Conservation (phyloP, 1,140 invertebrate genomes). For the Drosophila carrolli region DNA sequence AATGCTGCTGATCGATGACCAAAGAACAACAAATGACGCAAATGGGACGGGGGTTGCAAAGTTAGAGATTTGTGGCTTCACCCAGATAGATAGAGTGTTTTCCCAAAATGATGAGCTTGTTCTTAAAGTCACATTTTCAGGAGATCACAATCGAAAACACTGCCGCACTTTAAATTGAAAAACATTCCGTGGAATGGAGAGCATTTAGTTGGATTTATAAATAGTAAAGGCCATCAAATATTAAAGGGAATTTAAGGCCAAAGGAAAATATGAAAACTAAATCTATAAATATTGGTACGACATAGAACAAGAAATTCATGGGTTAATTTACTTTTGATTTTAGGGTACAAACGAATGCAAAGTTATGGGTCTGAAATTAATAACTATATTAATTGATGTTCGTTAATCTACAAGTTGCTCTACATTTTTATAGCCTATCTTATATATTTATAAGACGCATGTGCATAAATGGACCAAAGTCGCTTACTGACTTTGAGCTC, state of each 20-base stretch:
- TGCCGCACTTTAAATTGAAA: neutral
- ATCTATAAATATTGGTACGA: too few species aligned
- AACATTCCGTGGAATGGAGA: neutral
- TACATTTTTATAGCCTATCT: neutral
- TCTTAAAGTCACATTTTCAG: neutral
- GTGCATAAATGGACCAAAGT: slow-evolving; percentile 11
- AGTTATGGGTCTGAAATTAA: too few species aligned
- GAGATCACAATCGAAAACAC: slow-evolving; percentile 4
- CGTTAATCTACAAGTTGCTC: neutral
- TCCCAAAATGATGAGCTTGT: neutral
- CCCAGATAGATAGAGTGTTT: neutral
- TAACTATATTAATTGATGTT: too few species aligned
- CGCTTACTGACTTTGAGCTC: neutral
- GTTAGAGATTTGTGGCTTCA: slow-evolving; percentile 16
- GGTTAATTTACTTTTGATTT: too few species aligned
- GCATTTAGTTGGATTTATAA: neutral
- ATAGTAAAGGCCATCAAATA: neutral
- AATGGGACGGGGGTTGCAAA: slow-evolving; percentile 3
- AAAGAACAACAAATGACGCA: neutral
- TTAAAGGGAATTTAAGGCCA: neutral
- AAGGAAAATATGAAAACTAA: too few species aligned
- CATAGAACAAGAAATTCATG: too few species aligned
- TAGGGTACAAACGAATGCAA: too few species aligned
- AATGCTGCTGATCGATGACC: slow-evolving; percentile 31
- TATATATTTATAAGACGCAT: too few species aligned